A percentile compares a stretch with the other conserved stretches of the same genome.
Conservation (phyloP, 1,140 invertebrate genomes). For the Calephelis nemesis region DNA sequence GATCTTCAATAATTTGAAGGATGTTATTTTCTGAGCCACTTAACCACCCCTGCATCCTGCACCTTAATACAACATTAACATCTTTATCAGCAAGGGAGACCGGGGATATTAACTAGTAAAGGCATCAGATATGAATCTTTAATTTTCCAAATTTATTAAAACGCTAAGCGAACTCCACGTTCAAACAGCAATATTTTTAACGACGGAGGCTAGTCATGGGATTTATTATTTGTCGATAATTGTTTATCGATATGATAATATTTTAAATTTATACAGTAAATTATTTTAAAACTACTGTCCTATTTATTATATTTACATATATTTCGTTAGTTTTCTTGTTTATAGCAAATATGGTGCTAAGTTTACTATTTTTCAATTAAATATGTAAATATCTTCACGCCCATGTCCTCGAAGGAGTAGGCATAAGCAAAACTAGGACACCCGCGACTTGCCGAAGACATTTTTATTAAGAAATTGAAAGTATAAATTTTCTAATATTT, state of each 20-base stretch:
- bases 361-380: too few relatives aligned
- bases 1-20: neutral
- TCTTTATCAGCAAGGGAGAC: conserved; percentile 43
- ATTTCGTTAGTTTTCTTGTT: too few relatives aligned
- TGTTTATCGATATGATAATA: conserved; percentile 43
- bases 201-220: conserved; percentile 62
- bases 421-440: too few relatives aligned
- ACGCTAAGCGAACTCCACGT: conserved; percentile 75
- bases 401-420: too few relatives aligned
- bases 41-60: neutral
- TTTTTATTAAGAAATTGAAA: too few relatives aligned
- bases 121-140: conserved; percentile 77
- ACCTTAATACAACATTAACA: conserved; percentile 37
- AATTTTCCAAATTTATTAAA: conserved; percentile 79
- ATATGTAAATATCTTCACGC: too few relatives aligned
- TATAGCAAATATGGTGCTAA: too few relatives aligned
- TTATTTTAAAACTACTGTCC: neutral
- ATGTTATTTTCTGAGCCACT: neutral
- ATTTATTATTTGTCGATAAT: conserved; percentile 30
- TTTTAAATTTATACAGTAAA: neutral
- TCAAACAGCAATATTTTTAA: conserved; percentile 79
- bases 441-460: too few relatives aligned
- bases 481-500: too few relatives aligned
- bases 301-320: too few relatives aligned
- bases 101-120: conserved; percentile 64